phyloP scores from a whole-genome alignment of 2,797 vertebrate species.

The Acanthurus tractus region DNA sequence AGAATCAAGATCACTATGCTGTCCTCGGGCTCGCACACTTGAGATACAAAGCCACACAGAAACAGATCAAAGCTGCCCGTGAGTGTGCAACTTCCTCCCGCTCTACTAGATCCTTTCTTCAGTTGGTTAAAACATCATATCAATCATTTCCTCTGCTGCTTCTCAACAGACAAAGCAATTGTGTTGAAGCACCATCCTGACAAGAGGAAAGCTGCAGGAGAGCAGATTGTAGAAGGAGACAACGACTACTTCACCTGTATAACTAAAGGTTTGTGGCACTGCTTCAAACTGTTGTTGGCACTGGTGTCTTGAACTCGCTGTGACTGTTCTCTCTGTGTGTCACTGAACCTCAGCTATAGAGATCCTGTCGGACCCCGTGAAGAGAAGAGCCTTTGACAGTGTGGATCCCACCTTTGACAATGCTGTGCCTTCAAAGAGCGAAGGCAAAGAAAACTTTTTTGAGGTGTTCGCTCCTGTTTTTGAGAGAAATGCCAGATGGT shows the following conservation, averaged over 20 bases:
- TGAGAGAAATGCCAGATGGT: constrained; percentile 97
- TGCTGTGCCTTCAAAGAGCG: constrained; percentile 92
- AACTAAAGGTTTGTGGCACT: constrained; percentile 82
- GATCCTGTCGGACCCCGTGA: constrained; percentile 94
- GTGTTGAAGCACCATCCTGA: constrained; percentile 99
- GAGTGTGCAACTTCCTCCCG: constrained; percentile 80
- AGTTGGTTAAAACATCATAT: too few relatives aligned
- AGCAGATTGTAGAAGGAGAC: constrained; percentile 95
- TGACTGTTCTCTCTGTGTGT: not conserved
- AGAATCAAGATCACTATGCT: constrained; percentile 99
- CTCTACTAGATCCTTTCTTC: accelerated
- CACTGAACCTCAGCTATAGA: constrained; percentile 89
- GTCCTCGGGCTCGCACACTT: constrained; percentile 92
- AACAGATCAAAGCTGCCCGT: constrained; percentile 99
- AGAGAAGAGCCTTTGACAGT: constrained; percentile 96
- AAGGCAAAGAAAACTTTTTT: constrained; percentile 96
- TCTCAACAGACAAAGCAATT: constrained; percentile 93
- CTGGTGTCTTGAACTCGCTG: not conserved
- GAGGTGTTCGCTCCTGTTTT: constrained; percentile 93
- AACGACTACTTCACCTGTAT: constrained; percentile 95
- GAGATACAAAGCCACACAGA: constrained; percentile 96
- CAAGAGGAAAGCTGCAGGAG: constrained; percentile 98
- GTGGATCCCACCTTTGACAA: constrained; percentile 98
- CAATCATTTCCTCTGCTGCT: not conserved
- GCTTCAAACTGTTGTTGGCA: accelerated